phyloP scores from a whole-genome alignment of 2,797 vertebrate genomes.

The Halcyon leucocephala region DNA sequence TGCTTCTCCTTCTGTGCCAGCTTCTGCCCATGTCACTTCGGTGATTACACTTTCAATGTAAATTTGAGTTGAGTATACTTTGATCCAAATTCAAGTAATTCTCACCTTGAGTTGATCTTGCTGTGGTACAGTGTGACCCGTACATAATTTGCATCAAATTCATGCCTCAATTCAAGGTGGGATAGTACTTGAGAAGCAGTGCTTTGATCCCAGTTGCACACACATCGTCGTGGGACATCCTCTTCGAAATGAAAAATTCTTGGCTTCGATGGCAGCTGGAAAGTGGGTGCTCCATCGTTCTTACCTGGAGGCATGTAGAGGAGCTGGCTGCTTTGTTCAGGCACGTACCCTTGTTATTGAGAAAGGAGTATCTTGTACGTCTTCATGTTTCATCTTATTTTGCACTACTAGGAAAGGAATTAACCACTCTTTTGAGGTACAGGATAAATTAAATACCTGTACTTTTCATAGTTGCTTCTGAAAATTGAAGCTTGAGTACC shows the following conservation, averaged over 20 bases:
- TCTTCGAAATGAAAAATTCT: slow-evolving; percentile 95
- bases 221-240: slow-evolving; percentile 96
- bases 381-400: neutral
- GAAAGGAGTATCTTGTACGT: neutral
- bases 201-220: slow-evolving; percentile 93
- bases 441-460: neutral
- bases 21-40: neutral
- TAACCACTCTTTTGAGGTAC: neutral
- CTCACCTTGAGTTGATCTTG: neutral
- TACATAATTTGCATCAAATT: neutral
- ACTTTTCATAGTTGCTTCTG: neutral
- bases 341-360: slow-evolving; percentile 62
- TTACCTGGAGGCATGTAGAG: slow-evolving; percentile 92
- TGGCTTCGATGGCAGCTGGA: slow-evolving; percentile 95
- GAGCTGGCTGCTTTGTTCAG: slow-evolving; percentile 86
- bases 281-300: slow-evolving; percentile 98
- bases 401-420: neutral
- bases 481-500: neutral
- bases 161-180: slow-evolving; percentile 81
- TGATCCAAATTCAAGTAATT: neutral
- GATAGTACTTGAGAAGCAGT: slow-evolving; percentile 92
- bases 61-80: neutral
- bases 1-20: neutral
- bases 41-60: neutral
- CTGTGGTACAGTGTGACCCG: neutral